phyloP scores from a whole-genome alignment of 2,797 vertebrate genomes.

The Acanthiza pusilla region DNA sequence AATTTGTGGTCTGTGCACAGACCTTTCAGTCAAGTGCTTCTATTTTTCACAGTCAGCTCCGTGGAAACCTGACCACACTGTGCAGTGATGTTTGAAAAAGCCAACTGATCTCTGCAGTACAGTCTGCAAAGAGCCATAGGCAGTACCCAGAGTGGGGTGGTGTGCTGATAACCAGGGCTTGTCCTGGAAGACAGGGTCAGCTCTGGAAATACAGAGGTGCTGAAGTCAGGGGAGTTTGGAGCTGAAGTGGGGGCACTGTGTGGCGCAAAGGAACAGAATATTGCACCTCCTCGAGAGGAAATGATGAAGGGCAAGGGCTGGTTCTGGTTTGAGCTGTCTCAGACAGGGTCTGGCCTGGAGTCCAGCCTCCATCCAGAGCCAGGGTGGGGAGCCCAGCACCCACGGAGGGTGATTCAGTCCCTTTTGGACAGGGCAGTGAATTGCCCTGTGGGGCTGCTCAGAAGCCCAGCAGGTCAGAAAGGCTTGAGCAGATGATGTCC shows the following conservation, averaged over 20 bases:
- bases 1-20: not conserved
- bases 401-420: constrained; percentile 1
- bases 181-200: not conserved
- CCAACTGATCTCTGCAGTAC: not conserved
- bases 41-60: not conserved
- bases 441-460: not conserved
- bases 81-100: not conserved
- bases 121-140: not conserved
- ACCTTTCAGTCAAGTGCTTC: not conserved
- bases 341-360: not conserved
- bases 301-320: not conserved
- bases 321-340: not conserved
- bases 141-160: not conserved
- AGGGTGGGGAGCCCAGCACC: not conserved
- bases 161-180: not conserved
- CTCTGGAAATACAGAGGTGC: not conserved
- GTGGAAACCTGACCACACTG: not conserved
- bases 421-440: not conserved
- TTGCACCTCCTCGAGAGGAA: not conserved
- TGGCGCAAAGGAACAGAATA: not conserved
- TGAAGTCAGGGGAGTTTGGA: not conserved
- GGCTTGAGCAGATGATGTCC: not conserved
- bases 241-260: not conserved
- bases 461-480: not conserved
- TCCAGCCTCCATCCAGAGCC: not conserved